Base-by-base conservation (phyloP, 1,140 invertebrate species). In the Acromyrmex echinatior region DNA sequence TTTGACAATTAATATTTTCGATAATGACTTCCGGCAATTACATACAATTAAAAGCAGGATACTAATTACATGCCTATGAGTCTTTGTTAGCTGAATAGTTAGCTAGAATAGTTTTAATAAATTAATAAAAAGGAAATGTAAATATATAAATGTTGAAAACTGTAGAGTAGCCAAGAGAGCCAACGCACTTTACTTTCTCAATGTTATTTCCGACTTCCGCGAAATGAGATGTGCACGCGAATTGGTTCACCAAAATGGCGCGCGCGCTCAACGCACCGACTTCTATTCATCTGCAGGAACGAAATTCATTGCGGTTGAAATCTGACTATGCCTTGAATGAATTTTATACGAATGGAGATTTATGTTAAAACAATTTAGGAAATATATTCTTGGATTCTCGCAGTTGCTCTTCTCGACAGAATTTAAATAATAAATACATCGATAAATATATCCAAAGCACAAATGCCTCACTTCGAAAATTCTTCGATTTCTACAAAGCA, bases 331-430 rank as follows among this genome's bases (percentile, higher is more conserved):
- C 9, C 51, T 56, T 49, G 56, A 70, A 39, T 62, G 70, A 84
- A 76, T 84, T 84, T 84, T 70, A 76, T 74, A 62, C 25, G 70
- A 25, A 84, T 84, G 80, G 62, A 84, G 45, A 84, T 84, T 84
- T 84, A 76, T 63, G 80, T 84, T 84, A 84, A 84, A 76, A 71
- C 58, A 76, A 84, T 84, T 84, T 76, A 63, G 39, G 2, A 76
- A 74, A 76, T 74, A 73, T 82, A 82, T 84, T 84, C 80, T 76
- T 84, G 25, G 45, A 21, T 76, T 49, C 35, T 62, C 53, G 56
- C 18, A 45, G 39, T 60, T 74, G 80, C 68, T 74, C 51, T 76
- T 28, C 39, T 51, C 58, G 10, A 0, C 5, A 6, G 12, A 62
- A 84, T 62, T 62, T 74, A 84, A 76, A 76, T 76, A 84, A 84